Evolutionary conservation across 1,140 invertebrate genomes (phyloP).

Genomic region (Cardiocondyla obscurior): DNA sequence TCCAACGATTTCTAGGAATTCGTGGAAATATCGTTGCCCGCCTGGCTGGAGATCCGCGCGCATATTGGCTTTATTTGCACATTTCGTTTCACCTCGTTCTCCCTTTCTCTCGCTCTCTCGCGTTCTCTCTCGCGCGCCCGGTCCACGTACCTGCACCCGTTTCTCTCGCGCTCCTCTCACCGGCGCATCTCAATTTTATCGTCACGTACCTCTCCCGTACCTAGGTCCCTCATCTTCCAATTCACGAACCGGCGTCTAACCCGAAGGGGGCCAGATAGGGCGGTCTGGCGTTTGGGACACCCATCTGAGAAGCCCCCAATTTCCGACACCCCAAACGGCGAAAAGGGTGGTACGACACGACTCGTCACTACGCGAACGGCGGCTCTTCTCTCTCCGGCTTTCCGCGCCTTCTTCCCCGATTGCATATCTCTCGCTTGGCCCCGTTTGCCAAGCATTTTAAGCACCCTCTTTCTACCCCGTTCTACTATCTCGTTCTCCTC

Average conservation of each 20-base stretch:
- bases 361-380: not conserved
- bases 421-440: not conserved
- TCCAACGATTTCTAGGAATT: constrained; percentile 70
- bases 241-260: constrained; percentile 32
- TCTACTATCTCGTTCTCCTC: not conserved
- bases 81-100: constrained; percentile 78
- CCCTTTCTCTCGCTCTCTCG: not conserved
- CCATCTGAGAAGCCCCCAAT: constrained; percentile 62
- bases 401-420: not conserved
- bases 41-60: constrained; percentile 75
- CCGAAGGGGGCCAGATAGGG: not conserved
- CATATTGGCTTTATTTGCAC: constrained; percentile 83
- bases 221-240: not conserved
- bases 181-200: constrained; percentile 73
- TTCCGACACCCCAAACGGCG: constrained; percentile 56
- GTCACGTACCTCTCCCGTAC: constrained; percentile 24
- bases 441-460: constrained; percentile 27
- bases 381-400: constrained; percentile 3
- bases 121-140: constrained; percentile 45
- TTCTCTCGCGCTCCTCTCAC: constrained; percentile 11
- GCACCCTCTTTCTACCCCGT: too few relatives aligned
- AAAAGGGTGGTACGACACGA: constrained; percentile 47
- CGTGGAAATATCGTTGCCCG: constrained; percentile 76
- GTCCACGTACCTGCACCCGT: not conserved
- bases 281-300: constrained; percentile 31